Conservation (phyloP, 92 coral and sea anemone genomes). For the Parazoanthus darwini region DNA sequence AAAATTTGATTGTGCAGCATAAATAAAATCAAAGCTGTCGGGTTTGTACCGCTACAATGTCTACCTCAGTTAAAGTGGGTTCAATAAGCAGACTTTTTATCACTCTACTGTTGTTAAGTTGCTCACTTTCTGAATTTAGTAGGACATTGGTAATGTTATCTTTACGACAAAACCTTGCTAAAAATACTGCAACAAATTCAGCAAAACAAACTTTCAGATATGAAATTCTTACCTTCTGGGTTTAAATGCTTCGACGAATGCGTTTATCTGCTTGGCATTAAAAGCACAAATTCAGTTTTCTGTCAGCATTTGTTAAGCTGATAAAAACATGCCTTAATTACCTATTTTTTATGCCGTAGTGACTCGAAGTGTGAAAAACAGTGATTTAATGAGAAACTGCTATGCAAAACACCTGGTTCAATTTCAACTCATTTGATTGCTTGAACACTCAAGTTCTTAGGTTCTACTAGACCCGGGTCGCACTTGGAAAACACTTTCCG, state of each 20-base stretch:
- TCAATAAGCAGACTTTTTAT: no score
- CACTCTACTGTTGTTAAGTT: no score
- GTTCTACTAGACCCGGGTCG: conserved; percentile 18
- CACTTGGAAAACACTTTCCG: conserved; percentile 11
- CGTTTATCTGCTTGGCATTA: neutral
- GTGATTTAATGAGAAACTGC: neutral
- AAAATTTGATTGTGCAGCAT: no score
- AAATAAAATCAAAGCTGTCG: no score
- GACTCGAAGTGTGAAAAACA: conserved; percentile 4
- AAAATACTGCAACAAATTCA: no score
- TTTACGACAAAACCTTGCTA: no score
- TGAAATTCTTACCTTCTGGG: no score
- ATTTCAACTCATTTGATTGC: neutral
- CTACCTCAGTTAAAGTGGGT: no score
- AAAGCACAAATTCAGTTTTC: neutral
- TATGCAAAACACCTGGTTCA: neutral
- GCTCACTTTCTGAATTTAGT: no score
- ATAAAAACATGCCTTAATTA: neutral
- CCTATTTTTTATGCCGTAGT: neutral
- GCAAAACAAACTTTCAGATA: no score
- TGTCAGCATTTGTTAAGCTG: neutral
- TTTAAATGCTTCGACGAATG: neutral
- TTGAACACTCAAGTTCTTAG: neutral
- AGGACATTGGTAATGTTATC: no score
- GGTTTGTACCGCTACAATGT: no score